These are phyloP conservation scores for Sardina pilchardus DNA, from an alignment of 2,113 vertebrate species.

Conservation along the genomic window DNA sequence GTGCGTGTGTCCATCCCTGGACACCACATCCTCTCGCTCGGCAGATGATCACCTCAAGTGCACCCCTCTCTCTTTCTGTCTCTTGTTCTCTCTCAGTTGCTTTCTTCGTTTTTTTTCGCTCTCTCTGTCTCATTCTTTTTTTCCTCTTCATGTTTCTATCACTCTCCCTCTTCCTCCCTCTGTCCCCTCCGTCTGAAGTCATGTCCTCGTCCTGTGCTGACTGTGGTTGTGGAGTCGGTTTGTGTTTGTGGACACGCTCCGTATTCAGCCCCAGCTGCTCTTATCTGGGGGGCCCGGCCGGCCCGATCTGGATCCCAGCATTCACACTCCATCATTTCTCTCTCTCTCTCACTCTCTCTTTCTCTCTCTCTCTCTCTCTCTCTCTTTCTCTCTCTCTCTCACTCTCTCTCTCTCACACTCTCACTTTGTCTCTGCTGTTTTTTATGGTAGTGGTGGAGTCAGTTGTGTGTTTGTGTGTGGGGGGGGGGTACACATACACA, in stretches of 20 bases:
- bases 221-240: not conserved
- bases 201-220: not conserved
- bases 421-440: too few relatives aligned
- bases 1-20: not conserved
- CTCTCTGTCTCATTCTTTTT: not conserved
- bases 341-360: not conserved
- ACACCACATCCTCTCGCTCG: not conserved
- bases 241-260: not conserved
- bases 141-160: not conserved
- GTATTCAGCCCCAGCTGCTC: not conserved
- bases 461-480: too few relatives aligned
- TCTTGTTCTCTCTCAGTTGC: not conserved
- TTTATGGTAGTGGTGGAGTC: too few relatives aligned
- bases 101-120: not conserved
- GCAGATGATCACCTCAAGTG: not conserved
- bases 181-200: not conserved
- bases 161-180: not conserved
- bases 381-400: not conserved
- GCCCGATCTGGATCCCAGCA: not conserved
- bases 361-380: not conserved
- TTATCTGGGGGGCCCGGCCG: too few relatives aligned
- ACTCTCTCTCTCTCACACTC: too few relatives aligned
- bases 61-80: not conserved
- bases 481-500: too few relatives aligned
- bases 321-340: not conserved